Conservation (phyloP, 2,888 invertebrate genomes). For the Acanthoscelides obtectus region DNA sequence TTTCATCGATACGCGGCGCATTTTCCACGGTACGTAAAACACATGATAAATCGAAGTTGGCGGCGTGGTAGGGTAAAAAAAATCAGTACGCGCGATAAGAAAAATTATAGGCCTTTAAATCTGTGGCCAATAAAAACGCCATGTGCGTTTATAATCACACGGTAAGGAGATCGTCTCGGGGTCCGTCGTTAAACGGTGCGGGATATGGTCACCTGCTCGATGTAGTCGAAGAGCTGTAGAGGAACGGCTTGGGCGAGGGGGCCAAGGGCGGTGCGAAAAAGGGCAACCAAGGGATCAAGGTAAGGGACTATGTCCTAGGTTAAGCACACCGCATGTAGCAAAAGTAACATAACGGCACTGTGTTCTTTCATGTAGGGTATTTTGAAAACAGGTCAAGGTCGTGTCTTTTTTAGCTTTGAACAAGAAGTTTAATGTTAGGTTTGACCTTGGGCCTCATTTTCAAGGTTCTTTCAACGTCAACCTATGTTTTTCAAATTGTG, state of each 20-base stretch:
- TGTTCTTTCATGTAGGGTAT: no score
- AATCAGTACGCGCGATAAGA: constrained; percentile 21
- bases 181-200: constrained; percentile 1
- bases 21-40: background rate
- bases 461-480: no score
- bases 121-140: constrained; percentile 21
- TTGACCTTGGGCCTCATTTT: no score
- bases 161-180: constrained; percentile 12
- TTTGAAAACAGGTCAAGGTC: no score
- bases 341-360: no score
- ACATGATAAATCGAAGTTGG: constrained; percentile 16
- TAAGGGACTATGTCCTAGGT: no score
- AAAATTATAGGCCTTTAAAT: constrained; percentile 26
- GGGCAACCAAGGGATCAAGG: background rate
- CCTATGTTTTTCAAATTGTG: no score
- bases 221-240: constrained; percentile 9
- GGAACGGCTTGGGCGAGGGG: constrained; percentile 11
- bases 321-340: no score
- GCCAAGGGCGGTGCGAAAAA: constrained; percentile 7
- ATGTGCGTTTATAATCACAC: constrained; percentile 20
- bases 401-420: no score
- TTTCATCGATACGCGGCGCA: background rate
- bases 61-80: constrained; percentile 32
- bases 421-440: no score
- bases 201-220: constrained; percentile 17